Base-by-base conservation (phyloP, 2,888 invertebrate genomes). In the Andrena flavipes region DNA sequence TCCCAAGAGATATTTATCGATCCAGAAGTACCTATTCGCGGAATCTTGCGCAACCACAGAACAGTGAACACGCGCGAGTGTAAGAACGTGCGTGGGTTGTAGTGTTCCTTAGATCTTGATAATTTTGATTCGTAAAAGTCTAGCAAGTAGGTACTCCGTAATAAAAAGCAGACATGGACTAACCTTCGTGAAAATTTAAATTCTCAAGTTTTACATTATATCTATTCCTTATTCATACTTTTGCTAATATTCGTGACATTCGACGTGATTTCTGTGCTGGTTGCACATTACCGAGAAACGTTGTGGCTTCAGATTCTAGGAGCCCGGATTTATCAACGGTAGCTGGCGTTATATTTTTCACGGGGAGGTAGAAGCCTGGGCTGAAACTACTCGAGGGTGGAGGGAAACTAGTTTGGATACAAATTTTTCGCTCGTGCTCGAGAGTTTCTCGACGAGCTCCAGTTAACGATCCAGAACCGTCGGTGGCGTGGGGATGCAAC, bases 381-480 rank as follows among this genome's bases (percentile, higher is more conserved):
- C 29, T 29, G 68, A 26, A 80, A 69, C 62, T 67, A 76, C 67
- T 63, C 10, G 60, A 29, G 75, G 65, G 59, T 59, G 70, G 49
- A 29, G 63, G 78, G 70, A 62, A 68, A 82, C 82, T 79, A 80
- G 86, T 75, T 86, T 62, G 86, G 86, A 85, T 86, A 80, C 76
- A 86, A 85, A 85, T 85, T 86, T 86, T 87, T 87, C 82, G 60
- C 23, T 68, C 62, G 60, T 72, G 73, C 54, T 70, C 82, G 68
- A 76, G 84, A 87, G 82, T 84, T 84, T 68, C 87, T 73, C 87
- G 82, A 80, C 86, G 82, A 85, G 76, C 60, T 64, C 73, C 76
- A 82, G 75, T 87, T 87, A 87, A 86, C 86, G 86, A 86, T 86
- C 85, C 86, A 74, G 84, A 86, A 86, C 82, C 71, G 76, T 78